Evolutionary conservation across 2,797 vertebrate species (phyloP).

Genomic region (Gymnoscopelus microlampas): DNA sequence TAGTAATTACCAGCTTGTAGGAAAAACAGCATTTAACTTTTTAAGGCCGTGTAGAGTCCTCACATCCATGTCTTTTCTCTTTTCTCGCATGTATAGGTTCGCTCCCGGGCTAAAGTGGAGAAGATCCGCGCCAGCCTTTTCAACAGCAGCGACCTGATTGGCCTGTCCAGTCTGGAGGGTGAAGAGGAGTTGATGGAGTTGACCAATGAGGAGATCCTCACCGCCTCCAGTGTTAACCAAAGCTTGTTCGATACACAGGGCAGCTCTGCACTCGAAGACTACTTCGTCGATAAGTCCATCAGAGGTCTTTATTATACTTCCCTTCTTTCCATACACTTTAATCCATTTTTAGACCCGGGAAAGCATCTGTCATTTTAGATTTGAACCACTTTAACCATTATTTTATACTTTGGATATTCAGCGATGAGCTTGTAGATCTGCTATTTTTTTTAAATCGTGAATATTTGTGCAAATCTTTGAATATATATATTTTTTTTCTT

Average conservation of each 20-base stretch:
- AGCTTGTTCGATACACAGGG: constrained; percentile 98
- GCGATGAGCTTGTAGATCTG: too few relatives aligned
- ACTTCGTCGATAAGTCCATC: constrained; percentile 94
- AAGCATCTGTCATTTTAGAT: too few relatives aligned
- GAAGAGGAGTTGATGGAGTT: constrained; percentile 98
- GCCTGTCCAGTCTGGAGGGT: constrained; percentile 94
- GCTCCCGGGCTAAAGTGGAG: constrained; percentile 96
- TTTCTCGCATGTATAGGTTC: constrained; percentile 79
- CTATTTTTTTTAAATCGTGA: too few relatives aligned
- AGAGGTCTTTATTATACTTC: constrained; percentile 81
- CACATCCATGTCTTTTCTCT: neutral
- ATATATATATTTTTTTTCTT: too few relatives aligned
- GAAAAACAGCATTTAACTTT: too few relatives aligned
- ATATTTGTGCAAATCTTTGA: too few relatives aligned
- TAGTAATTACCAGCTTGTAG: too few relatives aligned
- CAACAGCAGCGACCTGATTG: constrained; percentile 97
- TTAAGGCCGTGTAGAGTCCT: too few relatives aligned
- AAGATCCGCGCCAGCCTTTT: constrained; percentile 98
- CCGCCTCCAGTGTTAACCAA: constrained; percentile 97
- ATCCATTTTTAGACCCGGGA: too few relatives aligned
- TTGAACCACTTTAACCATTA: too few relatives aligned
- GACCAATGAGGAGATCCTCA: constrained; percentile 97
- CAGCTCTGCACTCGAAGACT: constrained; percentile 95
- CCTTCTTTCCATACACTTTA: constrained; percentile 3
- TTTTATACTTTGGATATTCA: too few relatives aligned